Evolutionary conservation across 2,797 vertebrate species (phyloP), one percentile per base, ranked within the genome.

Genomic region (Poeciliopsis infans): DNA sequence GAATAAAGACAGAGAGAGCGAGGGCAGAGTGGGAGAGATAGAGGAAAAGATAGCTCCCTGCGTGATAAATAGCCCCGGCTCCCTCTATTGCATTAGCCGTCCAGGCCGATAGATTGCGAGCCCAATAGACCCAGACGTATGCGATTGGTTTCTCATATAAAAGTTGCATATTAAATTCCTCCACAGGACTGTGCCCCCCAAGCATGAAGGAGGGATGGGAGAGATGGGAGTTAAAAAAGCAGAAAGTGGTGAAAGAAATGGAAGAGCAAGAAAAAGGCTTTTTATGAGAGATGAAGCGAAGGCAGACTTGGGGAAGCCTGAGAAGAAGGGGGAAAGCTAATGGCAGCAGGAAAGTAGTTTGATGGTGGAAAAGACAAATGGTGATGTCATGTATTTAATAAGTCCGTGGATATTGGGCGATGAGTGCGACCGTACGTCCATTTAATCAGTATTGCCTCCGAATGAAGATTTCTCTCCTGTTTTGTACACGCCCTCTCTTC

Each of bases 81-180:
- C 92, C 86, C 89, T 95, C 94, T 95, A 96, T 96, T 93, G 89
- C 94, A 96, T 96, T 96, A 96, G 93, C 94, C 93, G 91, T 94
- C 93, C 94, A 92, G 93, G 92, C 95, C 95, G 95, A 96, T 95
- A 95, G 95, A 96, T 96, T 96, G 95, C 94, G 87, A 93, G 93
- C 94, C 94, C 94, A 94, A 95, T 95, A 95, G 93, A 95, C 95
- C 93, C 94, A 95, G 95, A 96, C 95, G 95, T 94, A 93, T 95
- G 94, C 94, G 93, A 95, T 96, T 95, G 95, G 95, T 96, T 96
- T 95, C 95, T 95, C 94, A 96, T 96, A 96, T 95, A 95, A 96
- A 96, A 96, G 95, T 96, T 95, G 95, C 95, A 96, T 96, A 96
- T 96, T 96, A 96, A 96, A 96, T 96, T 96, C 95, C 95, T 95